These are phyloP conservation scores for Oscheius onirici DNA, from an alignment of 2,888 invertebrate species.

Conservation along the genomic window DNA sequence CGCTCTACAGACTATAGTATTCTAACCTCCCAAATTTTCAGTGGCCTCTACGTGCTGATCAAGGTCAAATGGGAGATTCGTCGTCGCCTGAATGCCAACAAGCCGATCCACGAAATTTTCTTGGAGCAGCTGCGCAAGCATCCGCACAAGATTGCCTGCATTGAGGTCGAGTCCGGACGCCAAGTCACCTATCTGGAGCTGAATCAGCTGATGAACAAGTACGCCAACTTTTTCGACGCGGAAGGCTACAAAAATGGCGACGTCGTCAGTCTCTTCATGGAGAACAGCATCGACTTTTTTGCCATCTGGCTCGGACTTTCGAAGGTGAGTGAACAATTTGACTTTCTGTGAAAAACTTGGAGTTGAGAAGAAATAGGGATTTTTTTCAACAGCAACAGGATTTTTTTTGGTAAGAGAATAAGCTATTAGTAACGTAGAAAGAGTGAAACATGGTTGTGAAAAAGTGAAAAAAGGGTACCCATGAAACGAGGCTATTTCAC, in stretches of 20 bases:
- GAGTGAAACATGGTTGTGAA: too few species aligned
- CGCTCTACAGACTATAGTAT: neutral
- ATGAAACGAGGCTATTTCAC: too few species aligned
- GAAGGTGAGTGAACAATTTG: too few species aligned
- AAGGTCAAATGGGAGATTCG: slow-evolving; percentile 57
- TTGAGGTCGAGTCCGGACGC: slow-evolving; percentile 62
- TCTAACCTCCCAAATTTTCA: slow-evolving; percentile 27
- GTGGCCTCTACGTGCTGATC: slow-evolving; percentile 60
- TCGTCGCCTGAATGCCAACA: slow-evolving; percentile 51
- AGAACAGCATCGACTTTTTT: slow-evolving; percentile 90
- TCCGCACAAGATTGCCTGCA: slow-evolving; percentile 48
- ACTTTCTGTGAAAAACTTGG: too few species aligned
- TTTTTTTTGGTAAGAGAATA: too few species aligned
- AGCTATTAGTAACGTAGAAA: too few species aligned
- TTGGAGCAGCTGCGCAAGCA: slow-evolving; percentile 56
- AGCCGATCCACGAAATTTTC: slow-evolving; percentile 65
- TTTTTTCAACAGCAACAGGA: neutral
- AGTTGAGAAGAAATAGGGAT: neutral
- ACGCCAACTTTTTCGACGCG: slow-evolving; percentile 64
- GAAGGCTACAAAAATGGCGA: slow-evolving; percentile 78
- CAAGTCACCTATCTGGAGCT: slow-evolving; percentile 61
- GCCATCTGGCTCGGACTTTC: slow-evolving; percentile 92
- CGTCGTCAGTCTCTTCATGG: slow-evolving; percentile 87
- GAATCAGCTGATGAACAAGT: slow-evolving; percentile 64
- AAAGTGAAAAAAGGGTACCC: too few species aligned